Conservation (phyloP, 2,797 vertebrate species). For the Chelidonichthys spinosus region DNA sequence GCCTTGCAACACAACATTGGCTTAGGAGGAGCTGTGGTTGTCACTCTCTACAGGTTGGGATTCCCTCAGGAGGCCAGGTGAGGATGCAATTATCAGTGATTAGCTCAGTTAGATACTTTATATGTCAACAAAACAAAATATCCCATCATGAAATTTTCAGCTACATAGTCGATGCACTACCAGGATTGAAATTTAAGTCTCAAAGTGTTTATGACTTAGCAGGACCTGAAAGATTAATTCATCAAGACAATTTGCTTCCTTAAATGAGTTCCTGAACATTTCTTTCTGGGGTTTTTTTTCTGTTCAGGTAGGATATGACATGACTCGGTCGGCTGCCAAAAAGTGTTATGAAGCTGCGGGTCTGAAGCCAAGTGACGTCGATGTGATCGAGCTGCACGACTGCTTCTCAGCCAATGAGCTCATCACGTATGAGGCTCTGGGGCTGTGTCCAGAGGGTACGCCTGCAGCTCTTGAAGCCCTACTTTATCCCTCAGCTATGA, state of each 20-base stretch:
- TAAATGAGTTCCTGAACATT: neutral
- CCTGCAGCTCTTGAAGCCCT: neutral
- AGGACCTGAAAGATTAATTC: neutral
- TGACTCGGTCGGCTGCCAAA: conserved; percentile 89
- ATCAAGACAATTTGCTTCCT: neutral
- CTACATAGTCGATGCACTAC: too few relatives aligned
- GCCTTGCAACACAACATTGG: conserved; percentile 96
- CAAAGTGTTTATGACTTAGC: too few relatives aligned
- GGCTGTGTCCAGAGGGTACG: conserved; percentile 93
- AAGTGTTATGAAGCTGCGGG: conserved; percentile 87
- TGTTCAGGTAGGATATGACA: conserved; percentile 93
- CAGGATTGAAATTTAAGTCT: too few relatives aligned
- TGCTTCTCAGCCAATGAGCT: conserved; percentile 97
- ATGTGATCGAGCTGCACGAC: conserved; percentile 97
- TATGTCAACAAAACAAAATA: too few relatives aligned
- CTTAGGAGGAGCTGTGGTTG: conserved; percentile 92
- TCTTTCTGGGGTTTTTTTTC: neutral
- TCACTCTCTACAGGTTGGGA: conserved; percentile 92
- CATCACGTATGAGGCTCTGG: conserved; percentile 95
- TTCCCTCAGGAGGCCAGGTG: conserved; percentile 85
- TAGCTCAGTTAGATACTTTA: neutral
- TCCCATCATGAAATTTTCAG: too few relatives aligned
- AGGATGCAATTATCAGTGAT: conserved; percentile 15
- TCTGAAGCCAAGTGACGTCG: conserved; percentile 86
- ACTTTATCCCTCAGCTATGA: neutral